Evolutionary conservation across 1,140 invertebrate genomes (phyloP), one percentile per base, ranked within the genome.

Genomic region (Neuroterus valhalla): DNA sequence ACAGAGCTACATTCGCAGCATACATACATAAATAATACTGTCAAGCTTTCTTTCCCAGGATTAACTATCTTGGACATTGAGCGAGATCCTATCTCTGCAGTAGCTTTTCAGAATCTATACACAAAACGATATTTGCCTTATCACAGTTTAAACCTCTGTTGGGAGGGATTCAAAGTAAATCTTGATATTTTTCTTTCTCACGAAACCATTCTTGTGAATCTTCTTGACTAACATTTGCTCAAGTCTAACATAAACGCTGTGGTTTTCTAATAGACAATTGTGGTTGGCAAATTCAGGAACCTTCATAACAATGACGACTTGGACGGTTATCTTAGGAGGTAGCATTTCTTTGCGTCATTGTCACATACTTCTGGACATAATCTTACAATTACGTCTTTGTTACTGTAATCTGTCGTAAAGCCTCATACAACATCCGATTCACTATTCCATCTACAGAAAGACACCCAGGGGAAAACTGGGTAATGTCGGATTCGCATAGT

Each of bases 231-330:
- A 71, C 70, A 66, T 2, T 8, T 38, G 52, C 52, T 14, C 55
- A 11, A 17, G 2, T 44, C 11, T n/a, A 15, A 66, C 42, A 19
- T 12, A 71, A 31, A 45, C 66, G 38, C 19, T 71, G 52, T 21
- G 52, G 17, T 46, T 21, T 71, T 42, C 70, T 71, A 17, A 71
- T n/a, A 10, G 52, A 15, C 17, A 71, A 14, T 15, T 71, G n/a
- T 26, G 50, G 70, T 23, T 71, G 70, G 2, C 70, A 52, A 15
- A 12, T 23, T 15, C 14, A 10, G 21, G 55, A 70, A 38, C 21
- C 19, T 15, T 70, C 69, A 43, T 43, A 70, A n/a, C 48, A 70
- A 38, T 55, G 48, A 42, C 69, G 48, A 26, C 48, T 38, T 10
- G n/a, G n/a, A n/a, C n/a, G n/a, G n/a, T n/a, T n/a, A n/a, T n/a